phyloP scores from a whole-genome alignment of 2,888 invertebrate species.

The Pinctada fucata region DNA sequence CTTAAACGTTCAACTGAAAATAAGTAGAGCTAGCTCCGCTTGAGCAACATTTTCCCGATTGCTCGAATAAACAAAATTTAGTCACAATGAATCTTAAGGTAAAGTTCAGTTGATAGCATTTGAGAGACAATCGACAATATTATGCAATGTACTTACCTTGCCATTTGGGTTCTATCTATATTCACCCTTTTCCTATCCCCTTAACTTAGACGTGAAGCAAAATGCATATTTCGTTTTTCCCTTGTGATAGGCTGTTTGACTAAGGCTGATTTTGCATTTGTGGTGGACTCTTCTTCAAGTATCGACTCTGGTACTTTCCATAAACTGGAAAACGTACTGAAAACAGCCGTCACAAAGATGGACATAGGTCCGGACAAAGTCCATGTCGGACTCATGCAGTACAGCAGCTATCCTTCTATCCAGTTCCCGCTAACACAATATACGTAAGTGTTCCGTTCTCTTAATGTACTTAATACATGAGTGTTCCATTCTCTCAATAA shows the following conservation, averaged over 20 bases:
- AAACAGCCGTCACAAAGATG: constrained; percentile 50
- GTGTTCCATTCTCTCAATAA: too few relatives aligned
- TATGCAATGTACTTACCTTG: too few relatives aligned
- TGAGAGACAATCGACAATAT: too few relatives aligned
- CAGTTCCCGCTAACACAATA: constrained; percentile 52
- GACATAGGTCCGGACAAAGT: constrained; percentile 53
- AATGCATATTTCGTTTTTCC: neutral
- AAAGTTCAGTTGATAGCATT: too few relatives aligned
- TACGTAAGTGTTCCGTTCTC: neutral
- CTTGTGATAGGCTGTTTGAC: constrained; percentile 46
- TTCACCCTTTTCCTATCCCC: too few relatives aligned
- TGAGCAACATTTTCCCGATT: too few relatives aligned
- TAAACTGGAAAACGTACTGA: constrained; percentile 57
- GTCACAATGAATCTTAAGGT: too few relatives aligned
- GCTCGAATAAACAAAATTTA: too few relatives aligned
- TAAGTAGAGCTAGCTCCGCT: too few relatives aligned
- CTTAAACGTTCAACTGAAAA: too few relatives aligned
- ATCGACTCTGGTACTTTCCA: constrained; percentile 54
- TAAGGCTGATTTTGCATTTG: constrained; percentile 56
- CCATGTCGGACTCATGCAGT: constrained; percentile 59
- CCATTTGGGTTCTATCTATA: too few relatives aligned
- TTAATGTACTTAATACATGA: too few relatives aligned
- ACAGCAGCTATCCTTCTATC: constrained; percentile 55
- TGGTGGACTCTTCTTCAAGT: constrained; percentile 58
- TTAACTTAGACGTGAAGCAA: neutral